Conservation (phyloP, 2,888 invertebrate genomes). For the Blastobasis lacticolella region DNA sequence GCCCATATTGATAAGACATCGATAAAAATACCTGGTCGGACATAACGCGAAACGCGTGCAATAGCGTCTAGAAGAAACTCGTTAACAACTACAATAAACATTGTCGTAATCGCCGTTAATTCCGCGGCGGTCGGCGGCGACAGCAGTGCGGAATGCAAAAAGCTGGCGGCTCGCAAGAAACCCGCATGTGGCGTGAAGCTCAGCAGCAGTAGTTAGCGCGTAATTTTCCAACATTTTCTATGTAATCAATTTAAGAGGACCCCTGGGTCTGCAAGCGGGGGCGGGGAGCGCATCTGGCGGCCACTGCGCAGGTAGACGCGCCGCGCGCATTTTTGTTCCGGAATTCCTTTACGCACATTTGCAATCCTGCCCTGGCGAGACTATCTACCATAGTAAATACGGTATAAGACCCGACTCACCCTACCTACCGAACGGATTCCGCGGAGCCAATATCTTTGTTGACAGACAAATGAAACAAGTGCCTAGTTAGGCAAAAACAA, state of each 20-base stretch:
- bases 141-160: slow-evolving; percentile 48
- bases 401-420: neutral
- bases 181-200: slow-evolving; percentile 25
- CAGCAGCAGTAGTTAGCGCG: slow-evolving; percentile 37
- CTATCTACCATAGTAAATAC: neutral
- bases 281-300: slow-evolving; percentile 38
- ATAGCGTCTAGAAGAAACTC: slow-evolving; percentile 2
- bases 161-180: slow-evolving; percentile 40
- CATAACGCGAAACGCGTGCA: too few species aligned
- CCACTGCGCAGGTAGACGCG: slow-evolving; percentile 7
- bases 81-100: slow-evolving; percentile 33
- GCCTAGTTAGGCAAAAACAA: too few species aligned
- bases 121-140: slow-evolving; percentile 31
- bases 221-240: slow-evolving; percentile 68
- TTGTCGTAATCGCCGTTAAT: slow-evolving; percentile 40
- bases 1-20: neutral
- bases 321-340: slow-evolving; percentile 9
- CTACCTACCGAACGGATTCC: neutral
- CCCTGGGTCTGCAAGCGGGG: slow-evolving; percentile 24
- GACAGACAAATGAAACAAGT: too few species aligned
- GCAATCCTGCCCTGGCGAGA: slow-evolving; percentile 52
- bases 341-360: slow-evolving; percentile 64
- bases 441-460: too few species aligned
- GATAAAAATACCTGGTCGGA: neutral
- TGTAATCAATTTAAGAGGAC: slow-evolving; percentile 64